Evolutionary conservation across 2,888 invertebrate genomes (phyloP).

Genomic region (Dasysyrphus albostriatus): DNA sequence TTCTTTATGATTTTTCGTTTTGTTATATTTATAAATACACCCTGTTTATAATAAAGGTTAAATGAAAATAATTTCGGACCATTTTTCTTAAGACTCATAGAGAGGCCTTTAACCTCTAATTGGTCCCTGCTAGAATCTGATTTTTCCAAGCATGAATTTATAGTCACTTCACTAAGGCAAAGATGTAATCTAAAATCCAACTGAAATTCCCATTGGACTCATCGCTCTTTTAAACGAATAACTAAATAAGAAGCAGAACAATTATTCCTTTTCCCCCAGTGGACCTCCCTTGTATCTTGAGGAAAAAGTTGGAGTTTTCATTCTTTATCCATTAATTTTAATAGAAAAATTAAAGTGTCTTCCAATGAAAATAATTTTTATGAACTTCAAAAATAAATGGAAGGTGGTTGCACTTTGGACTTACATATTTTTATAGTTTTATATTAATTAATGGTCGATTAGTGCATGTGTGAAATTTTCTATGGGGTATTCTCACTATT

Average conservation of each 20-base stretch:
- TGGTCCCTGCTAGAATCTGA: not conserved
- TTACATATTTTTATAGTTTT: not conserved
- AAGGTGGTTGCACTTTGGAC: not conserved
- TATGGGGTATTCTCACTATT: no score
- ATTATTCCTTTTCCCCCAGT: not conserved
- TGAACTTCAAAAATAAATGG: constrained; percentile 5
- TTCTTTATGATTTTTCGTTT: no score
- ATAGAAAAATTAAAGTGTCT: constrained; percentile 44
- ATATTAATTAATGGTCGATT: not conserved
- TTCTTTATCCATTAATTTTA: constrained; percentile 51
- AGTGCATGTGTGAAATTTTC: not conserved
- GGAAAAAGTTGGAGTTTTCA: constrained; percentile 39
- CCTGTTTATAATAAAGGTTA: no score
- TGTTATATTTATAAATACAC: no score
- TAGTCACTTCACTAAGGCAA: constrained; percentile 26
- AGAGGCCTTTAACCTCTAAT: not conserved
- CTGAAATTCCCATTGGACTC: constrained; percentile 46
- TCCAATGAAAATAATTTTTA: constrained; percentile 35
- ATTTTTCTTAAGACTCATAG: not conserved
- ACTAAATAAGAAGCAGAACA: not conserved
- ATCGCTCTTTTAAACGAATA: constrained; percentile 33
- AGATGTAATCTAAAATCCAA: constrained; percentile 58
- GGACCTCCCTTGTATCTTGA: constrained; percentile 12
- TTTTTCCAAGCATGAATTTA: constrained; percentile 6
- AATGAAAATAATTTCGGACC: no score